Base-by-base conservation (phyloP, 2,113 vertebrate genomes). In the Notothenia rossii region DNA sequence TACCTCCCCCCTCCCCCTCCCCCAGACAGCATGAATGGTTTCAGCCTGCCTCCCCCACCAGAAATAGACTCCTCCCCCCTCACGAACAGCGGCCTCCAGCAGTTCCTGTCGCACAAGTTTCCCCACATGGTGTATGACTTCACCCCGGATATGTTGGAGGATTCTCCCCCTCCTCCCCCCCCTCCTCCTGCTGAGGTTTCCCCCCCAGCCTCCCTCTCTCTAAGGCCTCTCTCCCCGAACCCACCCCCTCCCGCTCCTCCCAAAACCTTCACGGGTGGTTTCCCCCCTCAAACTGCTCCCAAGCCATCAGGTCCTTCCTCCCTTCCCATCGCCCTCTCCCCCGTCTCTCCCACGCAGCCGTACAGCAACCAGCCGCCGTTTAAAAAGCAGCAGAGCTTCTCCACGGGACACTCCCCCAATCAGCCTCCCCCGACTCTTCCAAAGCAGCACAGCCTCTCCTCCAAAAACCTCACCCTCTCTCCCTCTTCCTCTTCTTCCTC, bases 371-470 rank as follows among this genome's bases (percentile, higher is more conserved):
- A 91, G 1, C 90, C 88, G 3, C 66, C 94, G 0, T 82, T 96
- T 2, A 97, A 96, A 68, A 98, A 97, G 86, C 97, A 96, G 86
- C 94, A 96, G 0, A 95, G 94, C 22, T 94, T 97, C 64, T 95
- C 96, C 0, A 91, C 92, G 0, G 89, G 96, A 63, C 96, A 96
- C 87, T 94, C 88, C 64, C 94, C 93, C 0, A 94, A 90, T 66
- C 94, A 53, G 89, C 96, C 98, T 0, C 97, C 97, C 0, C 95
- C 96, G 1, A 97, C 96, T 0, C 90, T 98, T 20, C 97, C 98
- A 33, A 98, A 98, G 90, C 97, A 98, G 83, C 97, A 97, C 93
- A 97, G 96, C 79, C 95, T 98, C 72, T 91, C 95, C 4, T 91
- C 90, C 10, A 98, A 96, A 71, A 95, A 94, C 6, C 94, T 95